Percentiles rank a stretch among this genome's conserved stretches.
phyloP scores from a whole-genome alignment of 2,888 invertebrate genomes.

The Epinotia bilunana region DNA sequence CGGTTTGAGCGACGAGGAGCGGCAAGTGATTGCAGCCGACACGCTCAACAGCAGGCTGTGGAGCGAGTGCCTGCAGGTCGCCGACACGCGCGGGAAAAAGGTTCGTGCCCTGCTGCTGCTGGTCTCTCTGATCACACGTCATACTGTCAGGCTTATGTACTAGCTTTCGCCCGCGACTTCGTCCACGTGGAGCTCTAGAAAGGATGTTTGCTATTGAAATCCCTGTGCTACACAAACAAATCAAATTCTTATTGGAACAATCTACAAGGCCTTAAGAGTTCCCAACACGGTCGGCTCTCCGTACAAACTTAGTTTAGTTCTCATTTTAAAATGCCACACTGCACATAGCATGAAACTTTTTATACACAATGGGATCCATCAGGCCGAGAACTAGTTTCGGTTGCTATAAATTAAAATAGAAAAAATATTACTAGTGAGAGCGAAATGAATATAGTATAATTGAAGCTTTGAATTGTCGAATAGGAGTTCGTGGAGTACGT shows the following conservation, averaged over 20 bases:
- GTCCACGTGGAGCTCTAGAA: no score
- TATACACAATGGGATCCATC: no score
- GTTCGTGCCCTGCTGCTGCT: slow-evolving; percentile 50
- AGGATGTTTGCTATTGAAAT: no score
- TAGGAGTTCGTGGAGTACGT: slow-evolving; percentile 86
- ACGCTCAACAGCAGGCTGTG: slow-evolving; percentile 86
- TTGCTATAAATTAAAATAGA: no score
- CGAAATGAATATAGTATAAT: background rate
- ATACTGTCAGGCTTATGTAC: background rate
- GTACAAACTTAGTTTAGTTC: no score
- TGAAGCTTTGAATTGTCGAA: slow-evolving; percentile 35
- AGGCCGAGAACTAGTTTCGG: no score
- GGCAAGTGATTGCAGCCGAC: slow-evolving; percentile 80
- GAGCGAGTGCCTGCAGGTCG: slow-evolving; percentile 84
- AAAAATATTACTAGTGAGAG: background rate
- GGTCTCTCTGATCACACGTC: background rate
- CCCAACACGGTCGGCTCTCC: no score
- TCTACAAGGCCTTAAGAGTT: no score
- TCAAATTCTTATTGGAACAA: no score
- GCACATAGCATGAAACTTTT: no score
- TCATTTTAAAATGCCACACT: no score
- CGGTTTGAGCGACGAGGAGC: slow-evolving; percentile 65
- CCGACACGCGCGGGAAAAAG: slow-evolving; percentile 79
- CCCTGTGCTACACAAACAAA: no score
- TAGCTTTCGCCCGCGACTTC: background rate